Evolutionary conservation across 2,888 invertebrate genomes (phyloP).

Genomic region (Clostera curtula): DNA sequence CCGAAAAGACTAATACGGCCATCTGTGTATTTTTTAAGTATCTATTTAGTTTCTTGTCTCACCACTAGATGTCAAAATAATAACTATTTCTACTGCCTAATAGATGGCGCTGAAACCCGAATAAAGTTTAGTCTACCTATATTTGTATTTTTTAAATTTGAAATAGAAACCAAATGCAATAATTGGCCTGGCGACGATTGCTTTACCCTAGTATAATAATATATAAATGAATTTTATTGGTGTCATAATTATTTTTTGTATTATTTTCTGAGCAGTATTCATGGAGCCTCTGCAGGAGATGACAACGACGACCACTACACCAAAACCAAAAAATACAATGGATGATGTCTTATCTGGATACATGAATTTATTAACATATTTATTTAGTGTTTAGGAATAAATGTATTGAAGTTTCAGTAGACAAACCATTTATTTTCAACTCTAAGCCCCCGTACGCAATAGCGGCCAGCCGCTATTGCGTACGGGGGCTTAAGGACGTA

Average conservation of each 20-base stretch:
- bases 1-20: not conserved
- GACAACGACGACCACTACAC: constrained; percentile 2
- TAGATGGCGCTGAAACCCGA: not conserved
- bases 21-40: too few relatives aligned
- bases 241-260: not conserved
- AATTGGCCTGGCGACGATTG: too few relatives aligned
- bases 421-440: too few relatives aligned
- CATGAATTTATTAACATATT: constrained; percentile 13
- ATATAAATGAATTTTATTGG: not conserved
- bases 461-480: too few relatives aligned
- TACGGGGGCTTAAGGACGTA: too few relatives aligned
- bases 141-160: not conserved
- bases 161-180: not conserved
- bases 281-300: constrained; percentile 5
- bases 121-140: not conserved
- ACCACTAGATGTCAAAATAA: not conserved
- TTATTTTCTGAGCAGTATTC: constrained; percentile 11
- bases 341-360: constrained; percentile 14
- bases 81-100: not conserved
- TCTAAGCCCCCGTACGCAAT: too few relatives aligned
- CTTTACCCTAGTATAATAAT: too few relatives aligned
- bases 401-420: too few relatives aligned
- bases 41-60: too few relatives aligned
- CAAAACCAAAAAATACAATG: constrained; percentile 5
- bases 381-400: constrained; percentile 7